Evolutionary conservation across 2,113 vertebrate genomes (phyloP).

Genomic region (Chaetorhynchus papuensis): DNA sequence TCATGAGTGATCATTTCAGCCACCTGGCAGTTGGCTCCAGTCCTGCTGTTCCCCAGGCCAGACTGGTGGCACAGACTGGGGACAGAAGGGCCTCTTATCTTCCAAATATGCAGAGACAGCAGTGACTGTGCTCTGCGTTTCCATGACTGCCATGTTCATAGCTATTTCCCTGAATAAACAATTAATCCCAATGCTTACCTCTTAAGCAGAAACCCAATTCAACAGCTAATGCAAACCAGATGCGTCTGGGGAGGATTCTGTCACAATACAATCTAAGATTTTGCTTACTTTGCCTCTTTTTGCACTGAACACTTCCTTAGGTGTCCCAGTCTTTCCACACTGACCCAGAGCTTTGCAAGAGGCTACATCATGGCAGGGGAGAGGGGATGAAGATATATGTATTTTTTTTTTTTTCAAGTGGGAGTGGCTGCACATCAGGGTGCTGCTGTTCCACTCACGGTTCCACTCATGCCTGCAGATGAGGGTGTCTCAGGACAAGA

Average conservation of each 20-base stretch:
- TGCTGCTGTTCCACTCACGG: background rate
- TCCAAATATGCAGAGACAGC: background rate
- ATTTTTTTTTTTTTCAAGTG: background rate
- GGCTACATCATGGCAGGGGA: background rate
- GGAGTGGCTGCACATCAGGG: background rate
- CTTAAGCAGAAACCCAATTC: background rate
- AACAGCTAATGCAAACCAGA: background rate
- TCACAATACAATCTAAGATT: background rate
- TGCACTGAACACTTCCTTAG: background rate
- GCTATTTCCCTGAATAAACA: background rate
- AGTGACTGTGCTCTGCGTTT: background rate
- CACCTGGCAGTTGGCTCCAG: background rate
- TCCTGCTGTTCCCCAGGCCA: background rate
- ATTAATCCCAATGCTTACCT: background rate
- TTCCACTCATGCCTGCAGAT: background rate
- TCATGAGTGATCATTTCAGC: background rate
- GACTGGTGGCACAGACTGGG: background rate
- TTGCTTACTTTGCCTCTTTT: background rate
- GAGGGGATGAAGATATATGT: background rate
- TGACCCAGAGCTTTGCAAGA: background rate
- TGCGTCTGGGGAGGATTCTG: background rate
- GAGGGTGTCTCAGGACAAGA: background rate
- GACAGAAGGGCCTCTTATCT: background rate
- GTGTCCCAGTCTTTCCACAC: background rate
- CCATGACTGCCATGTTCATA: background rate